Base-by-base conservation (phyloP, 2,888 invertebrate genomes). In the Oscheius sp. region DNA sequence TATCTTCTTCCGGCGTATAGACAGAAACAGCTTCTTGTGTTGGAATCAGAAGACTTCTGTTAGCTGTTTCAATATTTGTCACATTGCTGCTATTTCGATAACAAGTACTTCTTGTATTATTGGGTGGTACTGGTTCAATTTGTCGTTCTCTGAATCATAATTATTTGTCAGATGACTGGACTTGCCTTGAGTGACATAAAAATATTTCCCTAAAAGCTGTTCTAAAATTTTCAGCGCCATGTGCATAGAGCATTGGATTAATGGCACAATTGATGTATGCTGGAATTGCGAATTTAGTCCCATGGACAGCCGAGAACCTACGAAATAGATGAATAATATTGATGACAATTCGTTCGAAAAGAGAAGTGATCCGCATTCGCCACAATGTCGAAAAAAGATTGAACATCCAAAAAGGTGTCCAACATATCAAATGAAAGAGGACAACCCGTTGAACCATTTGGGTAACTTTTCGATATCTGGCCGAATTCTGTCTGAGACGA, bases 321-420 rank as follows among this genome's bases (percentile, higher is more conserved):
- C 87, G 87, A 68, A 87, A 85, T 27, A 87, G 78, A 58, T 87
- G 87, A 64, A 87, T 76, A 29, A 87, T 83, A 75, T 87, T 87
- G 66, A 88, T 83, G 45, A 88, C 77, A 52, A 87, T 84, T 43
- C 87, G 76, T 73, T 85, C 85, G 35, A 88, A 81, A 59, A 80
- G 82, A 1, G 87, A 85, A 7, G 79, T 82, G 13, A 87, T 83
- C 7, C 85, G 79, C 25, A 84, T 72, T 21, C 83, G 81, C 68
- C 84, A 86, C 21, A 87, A 81, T 9, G 86, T 84, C 27, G 85
- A 83, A 76, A 87, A 84, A 41, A 87, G 75, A 72, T 87, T 87
- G 83, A 87, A 87, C 23, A 86, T 75, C 87, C 87, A 87, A 75
- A 87, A 87, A 6, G 87, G 87, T 1, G 86, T 82, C 85, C 87